A percentile compares a stretch with the other conserved stretches of the same genome.
These are phyloP conservation scores for Oncorhynchus mykiss DNA, from an alignment of 2,113 vertebrate genomes.

Conservation along the genomic window DNA sequence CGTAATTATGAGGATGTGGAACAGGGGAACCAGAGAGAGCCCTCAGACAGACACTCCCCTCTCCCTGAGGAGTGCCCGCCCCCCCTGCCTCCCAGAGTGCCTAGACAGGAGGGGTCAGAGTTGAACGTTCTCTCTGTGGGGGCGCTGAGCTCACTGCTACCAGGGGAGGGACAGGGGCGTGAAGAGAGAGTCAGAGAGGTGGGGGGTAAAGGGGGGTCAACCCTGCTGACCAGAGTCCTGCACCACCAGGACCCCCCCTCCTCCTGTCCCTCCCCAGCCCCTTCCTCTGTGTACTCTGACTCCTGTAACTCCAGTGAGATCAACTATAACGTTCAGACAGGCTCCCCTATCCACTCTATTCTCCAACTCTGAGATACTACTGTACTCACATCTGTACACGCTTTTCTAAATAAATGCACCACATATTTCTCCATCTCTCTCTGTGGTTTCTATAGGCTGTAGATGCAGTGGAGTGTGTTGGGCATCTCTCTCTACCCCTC, in stretches of 20 bases:
- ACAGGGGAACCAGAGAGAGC: conserved; percentile 36
- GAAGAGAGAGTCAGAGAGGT: conserved; percentile 28
- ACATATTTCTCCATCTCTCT: neutral
- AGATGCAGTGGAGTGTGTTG: neutral
- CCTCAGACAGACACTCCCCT: conserved; percentile 36
- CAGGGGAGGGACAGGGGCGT: conserved; percentile 18
- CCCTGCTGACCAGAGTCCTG: conserved; percentile 67
- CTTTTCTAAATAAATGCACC: too few relatives aligned
- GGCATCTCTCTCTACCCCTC: too few relatives aligned
- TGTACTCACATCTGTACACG: too few relatives aligned
- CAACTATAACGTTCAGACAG: conserved; percentile 64
- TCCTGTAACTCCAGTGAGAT: conserved; percentile 71
- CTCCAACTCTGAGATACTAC: conserved; percentile 41
- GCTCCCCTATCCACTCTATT: conserved; percentile 25
- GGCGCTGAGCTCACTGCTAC: neutral
- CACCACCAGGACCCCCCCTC: conserved; percentile 71
- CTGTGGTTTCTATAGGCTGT: neutral
- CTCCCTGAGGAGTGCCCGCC: neutral
- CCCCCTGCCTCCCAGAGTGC: neutral
- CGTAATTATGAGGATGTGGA: conserved; percentile 47
- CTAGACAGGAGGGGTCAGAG: neutral
- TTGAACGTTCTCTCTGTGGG: neutral
- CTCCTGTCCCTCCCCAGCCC: conserved; percentile 44
- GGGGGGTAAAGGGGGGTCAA: conserved; percentile 57
- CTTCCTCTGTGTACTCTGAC: conserved; percentile 73